Evolutionary conservation across 1,140 invertebrate species (phyloP).

Genomic region (Sinella curviseta): DNA sequence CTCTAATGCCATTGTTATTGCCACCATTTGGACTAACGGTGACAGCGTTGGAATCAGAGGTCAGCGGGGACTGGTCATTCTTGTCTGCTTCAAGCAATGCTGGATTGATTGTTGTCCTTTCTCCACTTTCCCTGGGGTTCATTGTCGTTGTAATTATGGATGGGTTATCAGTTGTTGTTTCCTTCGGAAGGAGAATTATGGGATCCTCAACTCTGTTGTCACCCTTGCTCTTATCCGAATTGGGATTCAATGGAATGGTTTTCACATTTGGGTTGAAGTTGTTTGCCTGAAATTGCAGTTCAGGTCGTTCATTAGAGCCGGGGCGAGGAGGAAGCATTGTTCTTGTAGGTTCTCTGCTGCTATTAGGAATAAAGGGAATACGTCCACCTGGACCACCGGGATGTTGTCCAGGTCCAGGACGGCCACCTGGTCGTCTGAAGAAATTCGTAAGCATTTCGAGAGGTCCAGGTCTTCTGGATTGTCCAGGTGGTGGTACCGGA

Average conservation of each 20-base stretch:
- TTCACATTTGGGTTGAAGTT: slow-evolving; percentile 24
- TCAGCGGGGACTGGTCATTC: neutral
- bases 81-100: neutral
- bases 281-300: slow-evolving; percentile 13
- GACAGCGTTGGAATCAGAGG: neutral
- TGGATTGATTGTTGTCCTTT: neutral
- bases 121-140: slow-evolving; percentile 1
- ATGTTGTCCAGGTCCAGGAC: slow-evolving; percentile 18
- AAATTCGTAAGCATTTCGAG: slow-evolving; percentile 32
- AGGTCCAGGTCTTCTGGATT: slow-evolving; percentile 25
- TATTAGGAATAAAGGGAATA: slow-evolving; percentile 24
- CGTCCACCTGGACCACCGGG: neutral
- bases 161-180: neutral
- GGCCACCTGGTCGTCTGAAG: slow-evolving; percentile 24
- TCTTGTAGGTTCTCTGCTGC: slow-evolving; percentile 46
- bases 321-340: neutral
- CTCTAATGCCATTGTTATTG: slow-evolving; percentile 19
- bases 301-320: neutral
- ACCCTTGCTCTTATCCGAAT: neutral
- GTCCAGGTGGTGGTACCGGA: neutral
- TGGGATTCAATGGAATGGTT: slow-evolving; percentile 30
- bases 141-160: slow-evolving; percentile 22
- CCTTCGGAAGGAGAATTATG: neutral
- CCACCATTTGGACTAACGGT: slow-evolving; percentile 19
- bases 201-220: neutral